Evolutionary conservation across 30 jellyfish, hydroid and myxozoan species (phyloP).

Genomic region (Hydra vulgaris): DNA sequence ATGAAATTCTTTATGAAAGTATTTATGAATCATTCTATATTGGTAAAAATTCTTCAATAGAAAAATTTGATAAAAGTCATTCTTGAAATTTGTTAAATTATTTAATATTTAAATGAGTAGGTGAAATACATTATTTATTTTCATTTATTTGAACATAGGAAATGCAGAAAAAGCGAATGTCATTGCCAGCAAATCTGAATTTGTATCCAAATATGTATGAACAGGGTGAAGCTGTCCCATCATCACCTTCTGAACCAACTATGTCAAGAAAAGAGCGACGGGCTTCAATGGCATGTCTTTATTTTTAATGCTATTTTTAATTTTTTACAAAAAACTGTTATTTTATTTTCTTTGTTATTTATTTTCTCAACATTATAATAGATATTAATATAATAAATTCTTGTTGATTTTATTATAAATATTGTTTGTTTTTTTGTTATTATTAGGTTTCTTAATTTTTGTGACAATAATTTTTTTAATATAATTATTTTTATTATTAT

Average conservation of each 20-base stretch:
- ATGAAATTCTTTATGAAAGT: not conserved
- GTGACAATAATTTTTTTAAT: too few relatives aligned
- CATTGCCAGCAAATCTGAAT: slow-evolving; percentile 94
- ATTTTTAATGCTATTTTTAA: too few relatives aligned
- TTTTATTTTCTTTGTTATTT: not conserved
- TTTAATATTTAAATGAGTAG: not conserved
- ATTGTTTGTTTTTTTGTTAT: too few relatives aligned
- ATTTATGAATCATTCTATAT: not conserved
- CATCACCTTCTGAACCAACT: slow-evolving; percentile 36
- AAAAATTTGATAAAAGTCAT: not conserved
- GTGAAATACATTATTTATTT: not conserved
- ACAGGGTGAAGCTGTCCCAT: slow-evolving; percentile 38
- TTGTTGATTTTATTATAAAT: too few relatives aligned
- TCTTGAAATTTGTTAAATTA: not conserved
- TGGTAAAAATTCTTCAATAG: not conserved
- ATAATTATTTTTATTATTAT: too few relatives aligned
- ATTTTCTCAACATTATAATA: too few relatives aligned
- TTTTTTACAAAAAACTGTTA: not conserved
- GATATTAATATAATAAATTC: too few relatives aligned
- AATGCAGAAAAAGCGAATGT: slow-evolving; percentile 87
- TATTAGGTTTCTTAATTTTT: too few relatives aligned
- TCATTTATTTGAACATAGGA: slow-evolving; percentile 31
- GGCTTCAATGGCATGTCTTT: slow-evolving; percentile 67
- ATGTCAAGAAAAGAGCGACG: slow-evolving; percentile 90
- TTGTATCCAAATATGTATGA: slow-evolving; percentile 56